Base-by-base conservation (phyloP, 2,888 invertebrate genomes). In the Chrysodeixis includens region DNA sequence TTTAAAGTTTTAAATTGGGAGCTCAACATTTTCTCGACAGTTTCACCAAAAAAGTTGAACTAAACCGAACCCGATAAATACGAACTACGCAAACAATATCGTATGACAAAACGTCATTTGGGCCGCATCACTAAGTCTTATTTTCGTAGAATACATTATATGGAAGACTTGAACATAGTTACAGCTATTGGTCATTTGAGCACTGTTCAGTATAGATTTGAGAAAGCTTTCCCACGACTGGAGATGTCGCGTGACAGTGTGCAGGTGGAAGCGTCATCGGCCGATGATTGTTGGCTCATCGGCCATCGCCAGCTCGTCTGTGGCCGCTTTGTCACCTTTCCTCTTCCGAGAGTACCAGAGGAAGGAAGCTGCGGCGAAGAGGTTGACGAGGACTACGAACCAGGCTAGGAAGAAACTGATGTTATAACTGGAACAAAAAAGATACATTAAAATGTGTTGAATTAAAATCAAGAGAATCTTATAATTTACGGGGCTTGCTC, bases 261-360 rank as follows among this genome's bases (percentile, higher is more conserved):
- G 44, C 59, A 30, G 80, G 65, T 78, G 77, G 82, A 79, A 82
- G 79, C 88, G 94, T 95, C 95, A 96, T 96, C 96, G 96, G 81
- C 96, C 96, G 73, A 98, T 97, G 85, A 97, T 97, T 51, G 97
- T 97, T 0, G 98, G 97, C 83, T 98, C 98, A 82, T 98, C 98
- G 6, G 97, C 98, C 96, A 97, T 97, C 0, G 97, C 98, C 49
- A 97, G 94, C 85, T 98, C 97, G 74, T 97, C 97, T n/a, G 96
- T 97, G 5, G 97, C 97, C 0, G 98, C 98, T 83, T 97, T 97
- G 77, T 97, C 96, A 0, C 98, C 97, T 95, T 98, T 98, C 90
- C 97, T 96, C 88, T 98, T 98, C 66, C 97, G 96, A 0, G 98
- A 98, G 87, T 97, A 97, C 92, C 97, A 95, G 79, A 98, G 96